Base-by-base conservation (phyloP, 2,797 vertebrate genomes). In the Sorex maritimensis region DNA sequence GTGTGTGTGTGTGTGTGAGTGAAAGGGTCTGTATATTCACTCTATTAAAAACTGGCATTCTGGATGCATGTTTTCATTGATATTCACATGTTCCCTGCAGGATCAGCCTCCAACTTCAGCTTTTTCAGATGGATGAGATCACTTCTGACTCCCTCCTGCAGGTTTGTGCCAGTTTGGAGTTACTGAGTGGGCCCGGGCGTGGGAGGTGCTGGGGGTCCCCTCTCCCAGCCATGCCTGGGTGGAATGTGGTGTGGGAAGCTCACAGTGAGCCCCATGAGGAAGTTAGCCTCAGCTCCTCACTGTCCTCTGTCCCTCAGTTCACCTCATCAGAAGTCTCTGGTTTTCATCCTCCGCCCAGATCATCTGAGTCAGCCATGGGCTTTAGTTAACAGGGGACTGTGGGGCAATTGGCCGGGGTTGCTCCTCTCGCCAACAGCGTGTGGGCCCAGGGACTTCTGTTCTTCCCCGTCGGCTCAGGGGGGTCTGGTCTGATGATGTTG, bases 41-140 rank as follows among this genome's bases (percentile, higher is more conserved):
- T 12, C 11, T 38, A 0, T 28, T 81, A 65, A 92, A 90, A 14
- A 38, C 49, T 88, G 8, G 15, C 63, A 49, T 81, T 89, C 61
- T 86, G 65, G 30, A 24, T 81, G 44, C 30, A 2, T 72, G 2
- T 15, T 61, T 91, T 94, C n/a, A 79, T 11, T 72, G 41, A 79
- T 44, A 67, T 34, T 44, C 49, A 69, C 65, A 12, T 58, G 0
- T 55, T 93, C 90, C 95, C 94, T 89, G 0, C 97, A 99, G 99
- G 99, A 97, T 98, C 98, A 91, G 99, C 99, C 92, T 98, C 98
- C 24, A 98, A 97, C 96, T 99, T 99, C 98, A 99, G 99, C 97
- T 98, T 99, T 98, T 99, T 99, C 94, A 93, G 65, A 23, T 99
- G 99, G 99, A 97, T 99, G 90, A 99, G 98, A 96, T 98, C 98